These are phyloP conservation scores for Diadophis punctatus DNA, from an alignment of 2,113 vertebrate genomes.

Conservation along the genomic window DNA sequence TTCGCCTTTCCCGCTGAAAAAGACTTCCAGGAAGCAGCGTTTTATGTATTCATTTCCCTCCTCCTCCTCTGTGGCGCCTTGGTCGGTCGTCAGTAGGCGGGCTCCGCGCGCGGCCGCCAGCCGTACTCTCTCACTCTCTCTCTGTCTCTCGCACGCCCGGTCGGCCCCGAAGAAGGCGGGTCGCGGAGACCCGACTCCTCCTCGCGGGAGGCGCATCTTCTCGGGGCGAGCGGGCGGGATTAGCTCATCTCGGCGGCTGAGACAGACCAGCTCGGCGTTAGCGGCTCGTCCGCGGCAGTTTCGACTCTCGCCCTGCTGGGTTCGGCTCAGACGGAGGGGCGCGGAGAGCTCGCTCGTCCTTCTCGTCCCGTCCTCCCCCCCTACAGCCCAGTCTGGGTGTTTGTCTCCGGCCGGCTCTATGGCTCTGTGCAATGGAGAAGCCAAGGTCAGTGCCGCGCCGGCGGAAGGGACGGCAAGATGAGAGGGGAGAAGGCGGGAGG, in stretches of 20 bases:
- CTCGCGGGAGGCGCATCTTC: slow-evolving; percentile 38
- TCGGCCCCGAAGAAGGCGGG: not conserved
- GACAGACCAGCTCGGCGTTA: slow-evolving; percentile 1
- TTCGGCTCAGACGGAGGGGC: not conserved
- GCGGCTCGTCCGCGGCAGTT: not conserved
- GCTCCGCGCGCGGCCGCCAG: not conserved
- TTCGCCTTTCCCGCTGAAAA: not conserved
- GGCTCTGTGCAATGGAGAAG: slow-evolving; percentile 95
- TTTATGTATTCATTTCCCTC: not conserved
- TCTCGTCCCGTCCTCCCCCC: not conserved
- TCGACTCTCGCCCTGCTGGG: not conserved
- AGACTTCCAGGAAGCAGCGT: not conserved
- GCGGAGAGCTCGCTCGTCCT: not conserved
- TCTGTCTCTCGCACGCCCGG: not conserved
- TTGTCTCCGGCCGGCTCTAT: slow-evolving; percentile 68
- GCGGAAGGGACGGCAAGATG: not conserved
- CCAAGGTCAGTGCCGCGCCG: slow-evolving; percentile 84
- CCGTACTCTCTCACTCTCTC: too few species aligned
- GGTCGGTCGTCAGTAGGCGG: not conserved
- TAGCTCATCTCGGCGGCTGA: slow-evolving; percentile 48
- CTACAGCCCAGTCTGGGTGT: not conserved
- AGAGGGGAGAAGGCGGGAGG: not conserved
- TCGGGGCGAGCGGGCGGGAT: slow-evolving; percentile 42
- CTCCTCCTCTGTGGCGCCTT: not conserved
- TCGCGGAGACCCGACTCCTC: slow-evolving; percentile 11